phyloP scores from a whole-genome alignment of 2,113 vertebrate species.

The Pipa parva region DNA sequence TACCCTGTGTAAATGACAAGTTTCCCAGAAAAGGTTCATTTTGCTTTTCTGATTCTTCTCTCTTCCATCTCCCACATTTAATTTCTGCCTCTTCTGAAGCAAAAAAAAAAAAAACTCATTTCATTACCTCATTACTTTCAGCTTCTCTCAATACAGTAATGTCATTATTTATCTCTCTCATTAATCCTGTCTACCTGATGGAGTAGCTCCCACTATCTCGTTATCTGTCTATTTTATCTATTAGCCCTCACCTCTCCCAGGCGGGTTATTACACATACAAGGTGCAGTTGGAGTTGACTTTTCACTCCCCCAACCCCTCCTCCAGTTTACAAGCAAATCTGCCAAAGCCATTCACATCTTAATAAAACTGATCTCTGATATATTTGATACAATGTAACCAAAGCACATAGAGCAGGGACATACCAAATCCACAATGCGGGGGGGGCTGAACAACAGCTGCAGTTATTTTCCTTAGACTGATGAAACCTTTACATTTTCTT shows the following conservation, averaged over 20 bases:
- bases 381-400: constrained; percentile 8
- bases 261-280: constrained; percentile 31
- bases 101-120: constrained; percentile 24
- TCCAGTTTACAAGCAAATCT: too few relatives aligned
- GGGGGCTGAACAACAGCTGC: neutral
- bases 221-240: constrained; percentile 40
- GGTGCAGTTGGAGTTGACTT: constrained; percentile 23
- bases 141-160: constrained; percentile 27
- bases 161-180: constrained; percentile 38
- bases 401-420: neutral
- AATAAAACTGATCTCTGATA: constrained; percentile 5
- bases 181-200: constrained; percentile 40
- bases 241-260: constrained; percentile 24
- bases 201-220: constrained; percentile 28
- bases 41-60: too few relatives aligned
- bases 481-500: neutral
- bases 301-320: neutral
- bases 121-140: constrained; percentile 32
- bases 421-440: neutral
- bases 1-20: too few relatives aligned
- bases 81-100: constrained; percentile 21
- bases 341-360: constrained; percentile 3
- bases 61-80: constrained; percentile 20
- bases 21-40: too few relatives aligned
- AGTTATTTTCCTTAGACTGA: neutral